Conservation (phyloP, 2,888 invertebrate genomes). For the Poecilus cupreus region DNA sequence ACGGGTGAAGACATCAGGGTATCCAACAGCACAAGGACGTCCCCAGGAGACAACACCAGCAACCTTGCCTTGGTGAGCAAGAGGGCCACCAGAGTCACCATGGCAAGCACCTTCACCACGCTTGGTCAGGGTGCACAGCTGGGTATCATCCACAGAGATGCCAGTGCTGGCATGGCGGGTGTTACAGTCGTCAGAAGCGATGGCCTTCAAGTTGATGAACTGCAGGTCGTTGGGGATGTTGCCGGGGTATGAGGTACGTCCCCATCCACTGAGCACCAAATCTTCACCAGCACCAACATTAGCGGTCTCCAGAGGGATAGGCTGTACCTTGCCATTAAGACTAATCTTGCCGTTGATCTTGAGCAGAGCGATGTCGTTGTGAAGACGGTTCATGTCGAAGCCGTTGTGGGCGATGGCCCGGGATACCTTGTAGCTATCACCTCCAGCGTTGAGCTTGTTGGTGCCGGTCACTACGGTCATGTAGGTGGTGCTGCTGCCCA, state of each 20-base stretch:
- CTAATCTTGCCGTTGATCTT: conserved; percentile 51
- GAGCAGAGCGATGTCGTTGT: conserved; percentile 63
- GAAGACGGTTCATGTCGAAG: too few species aligned
- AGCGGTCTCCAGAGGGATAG: conserved; percentile 65
- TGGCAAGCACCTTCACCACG: conserved; percentile 78
- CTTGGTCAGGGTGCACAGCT: conserved; percentile 78
- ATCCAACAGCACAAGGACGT: conserved; percentile 71
- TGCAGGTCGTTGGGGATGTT: too few species aligned
- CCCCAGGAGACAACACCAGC: conserved; percentile 71
- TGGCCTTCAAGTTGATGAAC: conserved; percentile 74
- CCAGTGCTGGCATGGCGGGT: conserved; percentile 69
- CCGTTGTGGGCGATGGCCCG: conserved; percentile 68
- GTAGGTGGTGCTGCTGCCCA: conserved; percentile 66
- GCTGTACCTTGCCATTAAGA: conserved; percentile 61
- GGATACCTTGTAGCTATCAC: conserved; percentile 71
- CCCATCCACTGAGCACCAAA: conserved; percentile 74
- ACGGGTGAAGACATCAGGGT: too few species aligned
- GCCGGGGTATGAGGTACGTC: conserved; percentile 75
- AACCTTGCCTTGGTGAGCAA: conserved; percentile 56
- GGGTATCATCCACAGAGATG: conserved; percentile 73
- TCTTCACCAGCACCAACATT: conserved; percentile 70
- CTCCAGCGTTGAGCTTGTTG: too few species aligned
- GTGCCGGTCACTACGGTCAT: too few species aligned
- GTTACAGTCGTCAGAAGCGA: conserved; percentile 74
- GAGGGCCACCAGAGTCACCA: conserved; percentile 67